Percentiles rank a stretch among this genome's conserved stretches.
phyloP scores from a whole-genome alignment of 2,113 vertebrate genomes.

The Sylvietta virens region DNA sequence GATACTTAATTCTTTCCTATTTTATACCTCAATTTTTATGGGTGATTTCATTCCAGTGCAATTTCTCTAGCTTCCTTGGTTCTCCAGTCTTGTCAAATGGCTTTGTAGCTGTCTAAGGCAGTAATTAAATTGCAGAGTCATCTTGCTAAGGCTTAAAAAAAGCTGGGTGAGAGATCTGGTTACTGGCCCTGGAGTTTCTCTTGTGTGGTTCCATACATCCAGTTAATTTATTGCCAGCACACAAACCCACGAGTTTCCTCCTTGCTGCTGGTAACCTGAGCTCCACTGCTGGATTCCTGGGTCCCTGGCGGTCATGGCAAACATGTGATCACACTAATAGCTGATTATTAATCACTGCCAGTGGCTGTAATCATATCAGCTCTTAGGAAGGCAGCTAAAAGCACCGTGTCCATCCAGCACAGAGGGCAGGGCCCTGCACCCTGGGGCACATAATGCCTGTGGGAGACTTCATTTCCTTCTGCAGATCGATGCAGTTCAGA shows the following conservation, averaged over 20 bases:
- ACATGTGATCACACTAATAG: not conserved
- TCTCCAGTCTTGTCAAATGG: not conserved
- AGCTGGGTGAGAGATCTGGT: not conserved
- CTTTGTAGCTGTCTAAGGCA: not conserved
- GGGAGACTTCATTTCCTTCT: not conserved
- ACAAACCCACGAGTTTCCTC: not conserved
- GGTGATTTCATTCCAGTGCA: not conserved
- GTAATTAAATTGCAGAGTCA: conserved; percentile 16
- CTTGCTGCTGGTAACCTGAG: not conserved
- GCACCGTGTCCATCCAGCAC: not conserved
- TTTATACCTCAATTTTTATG: not conserved
- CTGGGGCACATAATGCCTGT: not conserved
- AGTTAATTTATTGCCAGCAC: not conserved
- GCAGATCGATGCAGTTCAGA: not conserved
- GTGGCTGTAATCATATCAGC: not conserved
- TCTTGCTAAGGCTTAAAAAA: not conserved
- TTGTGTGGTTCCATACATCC: not conserved
- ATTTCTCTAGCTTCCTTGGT: not conserved
- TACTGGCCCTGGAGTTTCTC: not conserved
- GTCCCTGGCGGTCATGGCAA: not conserved
- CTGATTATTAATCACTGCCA: conserved; percentile 7
- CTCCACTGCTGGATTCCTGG: not conserved
- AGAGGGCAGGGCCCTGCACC: not conserved
- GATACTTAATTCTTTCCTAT: not conserved
- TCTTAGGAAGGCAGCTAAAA: not conserved